Evolutionary conservation across 2,113 vertebrate genomes (phyloP).

Genomic region (Eulemur macaco): DNA sequence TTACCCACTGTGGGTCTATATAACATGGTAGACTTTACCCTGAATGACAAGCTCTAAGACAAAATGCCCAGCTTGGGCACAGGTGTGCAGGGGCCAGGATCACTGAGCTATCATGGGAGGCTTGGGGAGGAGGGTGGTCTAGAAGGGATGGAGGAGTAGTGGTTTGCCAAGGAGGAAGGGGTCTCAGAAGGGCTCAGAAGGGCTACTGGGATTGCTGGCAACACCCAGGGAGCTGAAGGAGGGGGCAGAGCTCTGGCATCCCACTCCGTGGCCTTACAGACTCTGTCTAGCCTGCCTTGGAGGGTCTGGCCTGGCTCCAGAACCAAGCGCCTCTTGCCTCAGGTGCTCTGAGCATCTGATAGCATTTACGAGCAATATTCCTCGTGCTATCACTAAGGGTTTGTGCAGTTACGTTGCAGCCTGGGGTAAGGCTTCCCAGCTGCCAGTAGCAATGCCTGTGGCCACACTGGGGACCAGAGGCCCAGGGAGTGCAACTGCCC

Average conservation of each 20-base stretch:
- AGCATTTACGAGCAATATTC: not conserved
- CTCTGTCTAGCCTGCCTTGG: not conserved
- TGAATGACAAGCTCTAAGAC: not conserved
- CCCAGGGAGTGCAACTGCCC: not conserved
- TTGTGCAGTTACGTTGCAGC: no score
- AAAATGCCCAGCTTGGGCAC: not conserved
- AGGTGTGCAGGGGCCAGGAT: not conserved
- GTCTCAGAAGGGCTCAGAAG: not conserved
- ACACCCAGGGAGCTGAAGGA: not conserved
- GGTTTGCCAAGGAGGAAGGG: not conserved
- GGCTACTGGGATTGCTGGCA: not conserved
- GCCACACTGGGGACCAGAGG: not conserved
- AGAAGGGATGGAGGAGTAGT: not conserved
- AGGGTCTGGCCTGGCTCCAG: not conserved
- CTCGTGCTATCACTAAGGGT: not conserved
- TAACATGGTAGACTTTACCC: not conserved
- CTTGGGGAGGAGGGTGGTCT: not conserved
- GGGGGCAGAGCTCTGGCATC: not conserved
- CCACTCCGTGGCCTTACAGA: not conserved
- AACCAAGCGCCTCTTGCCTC: not conserved
- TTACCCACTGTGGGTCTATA: not conserved
- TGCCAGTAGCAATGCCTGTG: not conserved
- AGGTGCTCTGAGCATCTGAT: not conserved
- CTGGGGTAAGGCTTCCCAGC: not conserved
- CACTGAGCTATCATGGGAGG: not conserved